A percentile compares a stretch with the other conserved stretches of the same genome.
Conservation (phyloP, 2,113 vertebrate genomes). For the Indicator indicator region DNA sequence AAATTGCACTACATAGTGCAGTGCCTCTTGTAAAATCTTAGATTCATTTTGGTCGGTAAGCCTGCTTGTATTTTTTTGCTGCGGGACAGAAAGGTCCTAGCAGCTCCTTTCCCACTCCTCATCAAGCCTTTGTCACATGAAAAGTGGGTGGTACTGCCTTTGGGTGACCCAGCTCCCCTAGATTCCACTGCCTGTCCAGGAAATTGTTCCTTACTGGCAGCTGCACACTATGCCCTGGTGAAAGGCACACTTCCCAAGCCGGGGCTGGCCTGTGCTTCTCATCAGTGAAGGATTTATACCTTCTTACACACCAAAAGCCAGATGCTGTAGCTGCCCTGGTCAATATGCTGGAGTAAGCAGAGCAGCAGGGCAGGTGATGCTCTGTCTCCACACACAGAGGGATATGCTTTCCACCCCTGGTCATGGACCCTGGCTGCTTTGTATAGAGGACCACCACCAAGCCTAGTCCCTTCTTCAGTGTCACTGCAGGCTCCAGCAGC, state of each 20-base stretch:
- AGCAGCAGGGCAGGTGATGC: not conserved
- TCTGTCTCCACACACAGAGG: fast-evolving
- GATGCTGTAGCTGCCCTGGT: not conserved
- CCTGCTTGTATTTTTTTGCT: not conserved
- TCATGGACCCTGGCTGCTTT: not conserved
- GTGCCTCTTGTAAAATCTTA: not conserved
- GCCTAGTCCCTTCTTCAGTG: not conserved
- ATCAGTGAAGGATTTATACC: not conserved
- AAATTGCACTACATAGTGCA: not conserved
- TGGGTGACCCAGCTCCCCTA: not conserved
- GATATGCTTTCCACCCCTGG: not conserved
- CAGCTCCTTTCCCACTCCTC: not conserved
- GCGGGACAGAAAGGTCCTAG: not conserved
- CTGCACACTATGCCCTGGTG: fast-evolving
- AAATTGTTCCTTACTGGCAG: not conserved
- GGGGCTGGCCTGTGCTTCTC: not conserved
- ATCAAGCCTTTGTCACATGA: not conserved
- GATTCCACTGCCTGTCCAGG: not conserved
- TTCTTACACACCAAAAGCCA: not conserved
- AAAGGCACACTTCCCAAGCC: not conserved
- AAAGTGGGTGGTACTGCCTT: not conserved
- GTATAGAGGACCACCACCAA: fast-evolving
- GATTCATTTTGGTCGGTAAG: no score
- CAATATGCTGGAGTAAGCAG: not conserved
- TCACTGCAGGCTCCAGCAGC: not conserved